Percentiles rank a stretch among this genome's conserved stretches.
phyloP scores from a whole-genome alignment of 2,113 vertebrate genomes.

The Thalassoma bifasciatum region DNA sequence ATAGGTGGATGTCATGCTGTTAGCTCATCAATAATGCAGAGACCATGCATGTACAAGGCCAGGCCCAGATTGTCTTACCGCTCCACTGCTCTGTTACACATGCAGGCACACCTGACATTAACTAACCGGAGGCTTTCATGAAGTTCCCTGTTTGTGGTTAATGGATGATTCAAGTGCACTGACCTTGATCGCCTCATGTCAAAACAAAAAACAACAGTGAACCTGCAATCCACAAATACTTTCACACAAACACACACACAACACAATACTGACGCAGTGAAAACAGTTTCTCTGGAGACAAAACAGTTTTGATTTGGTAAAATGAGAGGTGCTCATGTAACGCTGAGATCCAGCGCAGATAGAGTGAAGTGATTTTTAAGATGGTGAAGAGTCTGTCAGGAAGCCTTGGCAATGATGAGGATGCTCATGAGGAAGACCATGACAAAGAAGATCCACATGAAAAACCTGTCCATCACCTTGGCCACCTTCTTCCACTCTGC shows the following conservation, averaged over 20 bases:
- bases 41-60: conserved; percentile 64
- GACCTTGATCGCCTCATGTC: conserved; percentile 27
- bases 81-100: conserved; percentile 49
- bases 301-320: conserved; percentile 14
- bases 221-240: conserved; percentile 6
- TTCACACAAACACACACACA: conserved; percentile 2
- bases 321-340: background rate
- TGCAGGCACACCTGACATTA: conserved; percentile 56
- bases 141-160: conserved; percentile 25
- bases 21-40: conserved; percentile 73
- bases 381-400: conserved; percentile 68
- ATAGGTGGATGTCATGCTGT: conserved; percentile 60
- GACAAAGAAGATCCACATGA: conserved; percentile 98
- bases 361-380: conserved; percentile 2
- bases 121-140: conserved; percentile 31
- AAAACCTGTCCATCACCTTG: conserved; percentile 98
- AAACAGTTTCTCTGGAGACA: conserved; percentile 12
- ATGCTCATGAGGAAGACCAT: conserved; percentile 99
- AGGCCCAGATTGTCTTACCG: conserved; percentile 65
- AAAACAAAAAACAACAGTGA: conserved; percentile 21
- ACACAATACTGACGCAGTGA: conserved; percentile 32
- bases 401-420: conserved; percentile 92
- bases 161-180: conserved; percentile 14
- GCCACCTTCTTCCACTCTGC: conserved; percentile 98
- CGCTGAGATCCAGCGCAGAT: conserved; percentile 1